These are phyloP conservation scores for silkworm (Bombyx mori) DNA, from an alignment of 1,140 invertebrate species.

Conservation along the genomic window ASM3026992v2 NC_085108.1:263001-263500, in stretches of 20 bases:
- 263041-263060: slow-evolving; percentile 14
- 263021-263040: slow-evolving; percentile 25
- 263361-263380: no score
- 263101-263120: slow-evolving; percentile 19
- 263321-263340: no score
- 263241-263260: slow-evolving; percentile 19
- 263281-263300: not conserved
- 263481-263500: no score
- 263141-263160: slow-evolving; percentile 18
- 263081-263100: slow-evolving; percentile 35
- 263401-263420: no score
- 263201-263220: slow-evolving; percentile 50
- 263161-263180: slow-evolving; percentile 28
- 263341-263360: no score
- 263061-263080: slow-evolving; percentile 29
- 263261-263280: slow-evolving; percentile 40
- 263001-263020: slow-evolving; percentile 43
- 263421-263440: no score
- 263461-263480: no score
- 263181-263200: slow-evolving; percentile 46
- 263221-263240: slow-evolving; percentile 54
- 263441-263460: no score
- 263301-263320: slow-evolving; percentile 3
- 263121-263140: slow-evolving; percentile 12
- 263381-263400: no score